Evolutionary conservation across 2,113 vertebrate species (phyloP).

Genomic region (Meles meles): DNA sequence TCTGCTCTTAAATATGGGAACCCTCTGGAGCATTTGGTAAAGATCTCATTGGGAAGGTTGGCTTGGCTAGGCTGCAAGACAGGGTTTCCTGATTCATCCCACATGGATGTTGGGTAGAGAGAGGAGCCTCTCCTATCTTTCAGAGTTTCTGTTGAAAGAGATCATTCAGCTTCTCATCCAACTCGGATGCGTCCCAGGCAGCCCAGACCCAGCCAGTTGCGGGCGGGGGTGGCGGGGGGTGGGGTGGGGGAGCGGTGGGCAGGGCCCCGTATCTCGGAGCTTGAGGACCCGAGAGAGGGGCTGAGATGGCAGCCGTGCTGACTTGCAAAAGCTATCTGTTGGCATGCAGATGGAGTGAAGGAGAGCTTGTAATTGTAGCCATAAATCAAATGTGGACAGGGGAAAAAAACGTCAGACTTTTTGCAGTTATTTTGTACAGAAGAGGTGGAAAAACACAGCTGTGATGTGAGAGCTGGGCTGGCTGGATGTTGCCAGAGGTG

Average conservation of each 20-base stretch:
- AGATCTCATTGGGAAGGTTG: neutral
- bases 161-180: neutral
- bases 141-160: neutral
- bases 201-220: neutral
- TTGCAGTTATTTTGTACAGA: conserved; percentile 7
- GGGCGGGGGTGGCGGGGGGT: neutral
- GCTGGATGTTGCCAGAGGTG: neutral
- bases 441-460: neutral
- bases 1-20: neutral
- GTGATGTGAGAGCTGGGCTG: neutral
- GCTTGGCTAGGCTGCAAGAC: neutral
- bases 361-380: conserved; percentile 49
- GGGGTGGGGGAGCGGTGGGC: neutral
- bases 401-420: conserved; percentile 5
- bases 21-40: neutral
- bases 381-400: conserved; percentile 51
- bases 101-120: neutral
- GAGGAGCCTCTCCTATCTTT: neutral
- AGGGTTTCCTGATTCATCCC: neutral
- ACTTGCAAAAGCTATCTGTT: conserved; percentile 35
- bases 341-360: neutral
- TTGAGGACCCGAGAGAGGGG: neutral
- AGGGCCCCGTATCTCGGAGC: neutral
- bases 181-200: neutral
- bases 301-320: neutral